Evolutionary conservation across 2,888 invertebrate species (phyloP).

Genomic region (Pterostichus niger): DNA sequence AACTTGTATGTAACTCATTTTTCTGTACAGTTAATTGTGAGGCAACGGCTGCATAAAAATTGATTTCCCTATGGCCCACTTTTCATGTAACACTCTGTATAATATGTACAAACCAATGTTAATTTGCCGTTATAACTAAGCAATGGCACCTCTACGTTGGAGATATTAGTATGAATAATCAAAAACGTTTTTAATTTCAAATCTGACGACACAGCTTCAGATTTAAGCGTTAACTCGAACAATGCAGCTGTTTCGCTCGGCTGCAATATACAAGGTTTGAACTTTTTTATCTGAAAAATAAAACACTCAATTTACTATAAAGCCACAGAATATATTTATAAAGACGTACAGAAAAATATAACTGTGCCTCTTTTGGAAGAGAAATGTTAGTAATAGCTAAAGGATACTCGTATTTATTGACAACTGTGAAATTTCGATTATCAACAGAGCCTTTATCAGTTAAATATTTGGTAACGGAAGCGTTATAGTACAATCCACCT

Average conservation of each 20-base stretch:
- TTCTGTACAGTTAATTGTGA: too few relatives aligned
- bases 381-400: conserved; percentile 86
- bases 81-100: not conserved
- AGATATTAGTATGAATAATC: conserved; percentile 86
- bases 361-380: conserved; percentile 81
- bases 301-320: not conserved
- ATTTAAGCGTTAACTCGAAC: conserved; percentile 80
- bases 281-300: conserved; percentile 80
- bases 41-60: too few relatives aligned
- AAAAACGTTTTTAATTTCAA: conserved; percentile 83
- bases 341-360: conserved; percentile 80
- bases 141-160: conserved; percentile 84
- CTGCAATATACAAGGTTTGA: conserved; percentile 81
- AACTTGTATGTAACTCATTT: too few relatives aligned
- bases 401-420: conserved; percentile 87
- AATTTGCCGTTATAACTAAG: conserved; percentile 87
- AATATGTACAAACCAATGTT: conserved; percentile 77
- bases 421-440: conserved; percentile 81
- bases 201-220: conserved; percentile 77
- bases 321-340: conserved; percentile 19
- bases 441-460: conserved; percentile 73
- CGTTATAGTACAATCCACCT: conserved; percentile 81
- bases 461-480: conserved; percentile 79
- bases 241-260: conserved; percentile 81
- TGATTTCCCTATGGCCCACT: too few relatives aligned